Evolutionary conservation across 2,113 vertebrate genomes (phyloP), one percentile per base, ranked within the genome.

Genomic region (Pipra filicauda): DNA sequence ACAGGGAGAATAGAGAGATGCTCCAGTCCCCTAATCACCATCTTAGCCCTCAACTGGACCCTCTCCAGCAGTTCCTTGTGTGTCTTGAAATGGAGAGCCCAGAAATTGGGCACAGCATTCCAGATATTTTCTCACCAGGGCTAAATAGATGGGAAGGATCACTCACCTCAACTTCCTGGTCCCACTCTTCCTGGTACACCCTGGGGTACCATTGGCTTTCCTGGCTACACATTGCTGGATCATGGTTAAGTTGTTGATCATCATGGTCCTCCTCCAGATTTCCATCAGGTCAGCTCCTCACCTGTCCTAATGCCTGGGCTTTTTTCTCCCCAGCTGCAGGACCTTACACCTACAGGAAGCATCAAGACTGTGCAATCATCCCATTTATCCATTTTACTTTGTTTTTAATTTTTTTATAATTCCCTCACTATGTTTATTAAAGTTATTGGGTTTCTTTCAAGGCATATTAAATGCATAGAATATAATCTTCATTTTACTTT

Each of bases 291-390:
- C 69, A 51, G 6, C 12, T 19, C 13, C 33, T 8, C 31, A 11
- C 18, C 31, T 37, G 5, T 33, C 17, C 15, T 81, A 31, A 27
- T 19, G 6, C 37, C 43, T 58, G 37, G 15, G 43, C 4, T 51
- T 66, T 33, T 11, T 51, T 27, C 31, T 51, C 22, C 21, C 4
- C 59, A 51, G 26, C 22, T 5, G 30, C 15, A 46, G 43, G 43
- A 67, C 65, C 22, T 9, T 22, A 26, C 31, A 72, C 26, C 14
- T 8, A 23, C 9, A 65, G 12, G 5, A 66, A 1, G 8, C 26
- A 51, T 37, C 15, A 48, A 54, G 22, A 23, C 7, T 49, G 8
- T 57, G 11, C 0, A 0, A 52, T 11, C 0, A 76, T 55, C 14
- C 3, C 8, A 33, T 76, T 69, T 43, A 43, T 44, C 7, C 15